Evolutionary conservation across 2,888 invertebrate genomes (phyloP), one percentile per base, ranked within the genome.

Genomic region (Temnothorax rugatulus): DNA sequence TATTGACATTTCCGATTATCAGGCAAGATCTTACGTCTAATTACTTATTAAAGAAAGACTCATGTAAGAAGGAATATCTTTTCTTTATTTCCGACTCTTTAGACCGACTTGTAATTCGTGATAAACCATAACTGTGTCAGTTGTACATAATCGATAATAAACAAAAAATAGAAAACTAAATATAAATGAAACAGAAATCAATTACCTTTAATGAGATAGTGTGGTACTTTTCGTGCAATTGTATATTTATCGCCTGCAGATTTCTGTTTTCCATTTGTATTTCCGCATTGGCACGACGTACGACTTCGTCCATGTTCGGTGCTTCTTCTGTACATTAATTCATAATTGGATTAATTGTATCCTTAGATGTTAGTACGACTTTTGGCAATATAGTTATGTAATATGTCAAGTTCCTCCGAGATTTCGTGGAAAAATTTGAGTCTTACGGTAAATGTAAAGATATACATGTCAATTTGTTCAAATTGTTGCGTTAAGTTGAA

Each of bases 171-270:
- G 4, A 64, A 75, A 75, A 74, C 9, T 59, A 38, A 71, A 71
- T 61, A 54, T 68, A 21, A 73, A 66, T 47, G 64, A 64, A 59
- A 50, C 8, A 44, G n/a, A 52, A 57, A 18, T 64, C 5, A 76
- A 66, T 73, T 92, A 96, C 96, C 95, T 98, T 97, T 34, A 99
- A 95, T 68, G 98, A 98, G 96, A 98, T 98, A 18, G 98, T 97
- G 93, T 99, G 99, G 93, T 99, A 98, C 90, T 97, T 97, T 95
- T 99, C 98, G 93, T 99, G 99, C 59, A 99, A 96, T 7, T 98
- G 97, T 3, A 99, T 99, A 92, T 98, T 98, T 77, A 99, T 95
- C 44, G 97, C 97, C 95, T 99, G 98, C n/a, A 99, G 96, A 89
- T 98, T 97, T 64, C 97, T 96, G 95, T 99, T 99, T 95, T 99